These are phyloP conservation scores for Tor tambroides DNA, from an alignment of 2,113 vertebrate genomes.

Conservation along the genomic window DNA sequence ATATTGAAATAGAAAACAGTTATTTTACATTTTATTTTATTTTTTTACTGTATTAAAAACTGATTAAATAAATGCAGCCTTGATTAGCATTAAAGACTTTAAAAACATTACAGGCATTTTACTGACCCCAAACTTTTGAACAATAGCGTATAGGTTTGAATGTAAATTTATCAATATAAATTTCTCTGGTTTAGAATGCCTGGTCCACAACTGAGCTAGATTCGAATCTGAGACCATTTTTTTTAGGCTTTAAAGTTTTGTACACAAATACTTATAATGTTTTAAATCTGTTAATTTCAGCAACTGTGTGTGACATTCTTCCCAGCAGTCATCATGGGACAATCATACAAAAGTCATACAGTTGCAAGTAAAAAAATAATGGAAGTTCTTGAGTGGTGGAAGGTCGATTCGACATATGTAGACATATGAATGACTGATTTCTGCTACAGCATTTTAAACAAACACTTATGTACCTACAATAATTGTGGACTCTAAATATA, in stretches of 20 bases:
- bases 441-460: background rate
- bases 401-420: background rate
- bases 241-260: too few relatives aligned
- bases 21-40: background rate
- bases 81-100: background rate
- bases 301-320: background rate
- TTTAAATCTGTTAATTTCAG: background rate
- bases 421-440: background rate
- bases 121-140: background rate
- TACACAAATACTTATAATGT: background rate
- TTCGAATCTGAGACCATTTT: background rate
- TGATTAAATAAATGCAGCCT: background rate
- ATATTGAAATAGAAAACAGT: too few relatives aligned
- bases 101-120: background rate
- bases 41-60: background rate
- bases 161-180: background rate
- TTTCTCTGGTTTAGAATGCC: background rate
- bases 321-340: background rate
- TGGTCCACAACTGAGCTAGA: background rate
- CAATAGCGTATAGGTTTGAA: background rate
- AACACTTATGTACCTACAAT: background rate
- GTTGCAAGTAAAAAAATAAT: background rate
- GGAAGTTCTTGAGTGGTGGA: too few relatives aligned
- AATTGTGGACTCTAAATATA: background rate
- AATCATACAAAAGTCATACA: background rate